A percentile compares a stretch with the other conserved stretches of the same genome.
phyloP scores from a whole-genome alignment of 2,113 vertebrate species.

The Chauna torquata region DNA sequence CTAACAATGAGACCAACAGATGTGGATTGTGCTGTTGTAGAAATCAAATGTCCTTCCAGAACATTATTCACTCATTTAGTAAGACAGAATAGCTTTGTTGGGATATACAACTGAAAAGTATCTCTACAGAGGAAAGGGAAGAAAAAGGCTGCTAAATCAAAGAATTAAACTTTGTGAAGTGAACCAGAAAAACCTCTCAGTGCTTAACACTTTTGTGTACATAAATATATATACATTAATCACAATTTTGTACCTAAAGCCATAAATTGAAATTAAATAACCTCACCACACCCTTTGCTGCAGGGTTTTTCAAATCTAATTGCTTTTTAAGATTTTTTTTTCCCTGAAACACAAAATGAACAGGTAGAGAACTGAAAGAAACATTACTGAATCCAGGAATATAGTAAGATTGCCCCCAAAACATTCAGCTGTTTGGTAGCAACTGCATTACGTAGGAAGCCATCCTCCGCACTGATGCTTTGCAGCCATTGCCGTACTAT shows the following conservation, averaged over 20 bases:
- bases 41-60: constrained; percentile 11
- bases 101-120: neutral
- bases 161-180: neutral
- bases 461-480: neutral
- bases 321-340: neutral
- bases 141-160: neutral
- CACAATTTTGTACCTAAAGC: neutral
- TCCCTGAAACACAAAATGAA: neutral
- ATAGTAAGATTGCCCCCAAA: neutral
- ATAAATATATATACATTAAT: too few species aligned
- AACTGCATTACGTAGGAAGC: neutral
- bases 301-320: neutral
- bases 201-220: neutral
- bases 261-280: neutral
- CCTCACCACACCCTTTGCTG: neutral
- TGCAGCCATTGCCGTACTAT: neutral
- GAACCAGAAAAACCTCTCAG: neutral
- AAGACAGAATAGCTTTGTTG: neutral
- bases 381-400: neutral
- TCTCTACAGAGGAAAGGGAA: neutral
- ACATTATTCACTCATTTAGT: constrained; percentile 35
- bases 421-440: neutral
- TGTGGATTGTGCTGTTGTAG: neutral
- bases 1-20: neutral
- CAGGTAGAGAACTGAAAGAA: neutral